phyloP scores from a whole-genome alignment of 35 echinoderm and acorn worm genomes.

The Anneissia japonica region DNA sequence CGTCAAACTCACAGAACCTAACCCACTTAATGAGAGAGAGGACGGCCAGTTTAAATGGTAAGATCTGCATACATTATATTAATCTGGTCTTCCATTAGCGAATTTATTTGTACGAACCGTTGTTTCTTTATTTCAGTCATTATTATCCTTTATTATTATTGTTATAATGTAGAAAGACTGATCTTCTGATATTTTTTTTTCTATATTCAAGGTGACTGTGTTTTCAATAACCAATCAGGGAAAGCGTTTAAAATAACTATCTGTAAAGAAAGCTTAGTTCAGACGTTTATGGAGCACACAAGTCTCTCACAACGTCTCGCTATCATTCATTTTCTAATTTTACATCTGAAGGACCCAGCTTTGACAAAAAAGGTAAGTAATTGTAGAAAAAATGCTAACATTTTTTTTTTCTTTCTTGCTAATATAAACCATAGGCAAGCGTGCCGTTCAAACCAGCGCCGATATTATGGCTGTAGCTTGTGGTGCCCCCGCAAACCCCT shows the following conservation, averaged over 20 bases:
- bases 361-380: constrained; percentile 1
- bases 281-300: neutral
- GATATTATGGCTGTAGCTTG: too few species aligned
- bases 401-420: neutral
- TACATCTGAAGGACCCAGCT: neutral
- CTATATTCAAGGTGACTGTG: neutral
- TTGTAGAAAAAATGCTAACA: neutral
- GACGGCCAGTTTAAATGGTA: neutral
- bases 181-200: neutral
- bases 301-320: neutral
- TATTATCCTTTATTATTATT: neutral
- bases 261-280: neutral
- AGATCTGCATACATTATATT: neutral
- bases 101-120: too few species aligned
- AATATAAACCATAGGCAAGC: too few species aligned
- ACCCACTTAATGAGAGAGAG: neutral
- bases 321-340: neutral
- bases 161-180: neutral
- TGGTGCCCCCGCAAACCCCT: too few species aligned
- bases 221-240: neutral
- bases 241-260: constrained; percentile 4
- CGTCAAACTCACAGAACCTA: neutral
- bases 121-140: neutral
- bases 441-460: too few species aligned
- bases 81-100: neutral